These are phyloP conservation scores for Scalopus aquaticus DNA, from an alignment of 2,113 vertebrate genomes.

Conservation along the genomic window DNA sequence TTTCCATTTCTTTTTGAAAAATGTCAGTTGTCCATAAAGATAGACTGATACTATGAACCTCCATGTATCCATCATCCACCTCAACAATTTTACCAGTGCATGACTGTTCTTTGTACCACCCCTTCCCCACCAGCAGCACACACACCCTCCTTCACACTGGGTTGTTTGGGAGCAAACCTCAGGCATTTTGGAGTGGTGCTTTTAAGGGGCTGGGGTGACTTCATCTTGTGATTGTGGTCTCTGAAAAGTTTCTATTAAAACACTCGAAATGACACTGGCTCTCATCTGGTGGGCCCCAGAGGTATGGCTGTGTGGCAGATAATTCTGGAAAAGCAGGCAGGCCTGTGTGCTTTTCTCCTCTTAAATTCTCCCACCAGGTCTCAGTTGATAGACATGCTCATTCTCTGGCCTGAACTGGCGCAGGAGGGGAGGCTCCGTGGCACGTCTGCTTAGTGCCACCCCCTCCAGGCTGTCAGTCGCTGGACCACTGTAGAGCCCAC, in stretches of 20 bases:
- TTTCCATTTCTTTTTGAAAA: not conserved
- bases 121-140: not conserved
- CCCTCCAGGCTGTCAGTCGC: not conserved
- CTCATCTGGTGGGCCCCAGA: not conserved
- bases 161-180: not conserved
- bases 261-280: not conserved
- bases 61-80: no score
- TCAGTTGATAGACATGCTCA: rapidly evolving
- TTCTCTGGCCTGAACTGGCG: not conserved
- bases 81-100: not conserved
- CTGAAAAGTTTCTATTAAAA: not conserved
- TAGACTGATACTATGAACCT: not conserved
- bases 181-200: not conserved
- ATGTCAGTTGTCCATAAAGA: not conserved
- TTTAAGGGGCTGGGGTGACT: not conserved
- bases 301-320: rapidly evolving
- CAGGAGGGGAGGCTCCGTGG: not conserved
- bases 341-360: not conserved
- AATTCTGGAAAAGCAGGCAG: not conserved
- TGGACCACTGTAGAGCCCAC: no score
- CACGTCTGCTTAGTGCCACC: not conserved
- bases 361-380: not conserved
- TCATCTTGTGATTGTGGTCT: not conserved
- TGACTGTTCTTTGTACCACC: not conserved
- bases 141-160: not conserved